Base-by-base conservation (phyloP, 2,888 invertebrate species). In the Theretra japonica region DNA sequence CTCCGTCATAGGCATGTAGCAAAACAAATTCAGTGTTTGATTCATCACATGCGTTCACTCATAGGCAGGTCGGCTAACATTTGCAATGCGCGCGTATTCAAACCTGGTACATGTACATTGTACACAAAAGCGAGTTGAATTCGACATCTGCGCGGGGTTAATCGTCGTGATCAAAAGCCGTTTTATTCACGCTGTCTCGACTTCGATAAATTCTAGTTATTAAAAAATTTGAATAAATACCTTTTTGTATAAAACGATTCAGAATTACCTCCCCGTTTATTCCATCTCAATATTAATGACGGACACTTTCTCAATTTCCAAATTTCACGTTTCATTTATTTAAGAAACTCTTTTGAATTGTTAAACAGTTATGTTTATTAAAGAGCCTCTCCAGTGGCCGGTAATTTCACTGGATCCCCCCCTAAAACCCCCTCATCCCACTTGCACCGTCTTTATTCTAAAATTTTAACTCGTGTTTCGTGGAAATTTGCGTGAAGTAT, bases 261-360 rank as follows among this genome's bases (percentile, higher is more conserved):
- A 48, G 23, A 23, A 65, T 65, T 65, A 65, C 48, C 48, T 65
- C 23, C 48, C 65, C 41, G 65, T 65, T 65, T 65, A 65, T 65
- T 65, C 65, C 23, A 65, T 65, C 65, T 65, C 65, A 65, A 65
- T 65, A 65, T 65, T 65, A 65, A 65, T 65, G 65, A 65, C 65
- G 41, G 65, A 65, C 65, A 65, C 65, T 65, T 65, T 65, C 65
- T 65, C 65, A 65, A 48, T 65, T 65, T 65, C 48, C 65, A 65
- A 65, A 65, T 65, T 65, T 65, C 65, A 65, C 65, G 65, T 65
- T 65, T 65, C 65, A 65, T 65, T 65, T 65, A 65, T 65, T 65
- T 65, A 48, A 65, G 65, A 65, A 65, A 65, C 65, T 65, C 65
- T 65, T 65, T 65, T 65, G 65, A 48, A 65, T 65, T 65, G 65